Conservation (phyloP, 2,797 vertebrate species). For the Hypotaenidia philippensis region DNA sequence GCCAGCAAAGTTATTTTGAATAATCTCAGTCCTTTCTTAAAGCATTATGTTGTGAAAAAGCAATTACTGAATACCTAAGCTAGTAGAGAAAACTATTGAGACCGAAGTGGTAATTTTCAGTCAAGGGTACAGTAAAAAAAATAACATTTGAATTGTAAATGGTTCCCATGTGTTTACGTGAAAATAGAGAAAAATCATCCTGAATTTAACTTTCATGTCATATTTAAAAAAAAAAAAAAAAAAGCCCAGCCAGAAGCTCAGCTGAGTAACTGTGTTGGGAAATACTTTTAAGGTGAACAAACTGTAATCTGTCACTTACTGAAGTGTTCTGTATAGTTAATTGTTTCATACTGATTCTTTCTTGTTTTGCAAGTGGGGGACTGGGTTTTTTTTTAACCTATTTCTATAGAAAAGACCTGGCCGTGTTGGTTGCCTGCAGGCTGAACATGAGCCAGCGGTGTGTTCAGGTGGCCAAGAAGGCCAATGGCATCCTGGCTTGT, state of each 20-base stretch:
- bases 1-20: not conserved
- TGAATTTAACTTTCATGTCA: not conserved
- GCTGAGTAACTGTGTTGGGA: not conserved
- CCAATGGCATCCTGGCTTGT: no score
- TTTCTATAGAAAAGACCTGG: not conserved
- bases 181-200: not conserved
- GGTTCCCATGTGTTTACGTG: not conserved
- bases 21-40: not conserved
- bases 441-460: no score
- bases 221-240: not conserved
- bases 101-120: not conserved
- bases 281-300: not conserved
- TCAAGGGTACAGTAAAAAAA: not conserved
- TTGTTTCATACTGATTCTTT: not conserved
- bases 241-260: not conserved
- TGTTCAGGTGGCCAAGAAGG: no score
- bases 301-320: not conserved
- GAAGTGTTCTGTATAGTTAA: not conserved
- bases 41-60: not conserved
- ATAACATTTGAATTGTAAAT: not conserved
- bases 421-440: no score
- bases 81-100: not conserved
- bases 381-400: not conserved
- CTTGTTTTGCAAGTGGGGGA: not conserved
- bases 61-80: not conserved